A percentile compares a stretch with the other conserved stretches of the same genome.
phyloP scores from a whole-genome alignment of 2,797 vertebrate genomes.

The Sebastes hubbsi region DNA sequence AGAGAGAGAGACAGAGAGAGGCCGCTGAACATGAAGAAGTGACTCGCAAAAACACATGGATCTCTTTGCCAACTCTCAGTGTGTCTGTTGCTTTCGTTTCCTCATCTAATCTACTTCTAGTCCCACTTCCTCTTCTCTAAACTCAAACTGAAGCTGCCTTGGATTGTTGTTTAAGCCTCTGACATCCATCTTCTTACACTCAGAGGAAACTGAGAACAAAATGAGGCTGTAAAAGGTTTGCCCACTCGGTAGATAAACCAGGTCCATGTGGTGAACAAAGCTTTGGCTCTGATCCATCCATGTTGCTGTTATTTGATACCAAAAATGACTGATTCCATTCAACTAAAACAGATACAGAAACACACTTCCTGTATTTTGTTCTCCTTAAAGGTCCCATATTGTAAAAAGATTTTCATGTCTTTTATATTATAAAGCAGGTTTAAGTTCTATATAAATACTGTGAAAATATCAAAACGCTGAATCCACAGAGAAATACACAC shows the following conservation, averaged over 20 bases:
- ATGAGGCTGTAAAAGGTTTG: too few relatives aligned
- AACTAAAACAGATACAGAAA: background rate
- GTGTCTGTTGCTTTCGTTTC: conserved; percentile 54
- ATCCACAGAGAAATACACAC: too few relatives aligned
- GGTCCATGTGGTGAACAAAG: background rate
- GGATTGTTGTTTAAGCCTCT: conserved; percentile 5
- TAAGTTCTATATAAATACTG: too few relatives aligned
- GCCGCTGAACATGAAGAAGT: conserved; percentile 1
- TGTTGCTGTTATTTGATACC: background rate
- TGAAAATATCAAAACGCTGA: too few relatives aligned
- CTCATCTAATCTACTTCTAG: conserved; percentile 15
- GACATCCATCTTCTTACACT: background rate
- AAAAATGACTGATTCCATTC: background rate
- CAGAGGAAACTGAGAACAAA: too few relatives aligned
- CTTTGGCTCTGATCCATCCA: background rate
- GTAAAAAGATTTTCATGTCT: too few relatives aligned
- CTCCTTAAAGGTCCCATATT: too few relatives aligned
- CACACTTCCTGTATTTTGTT: background rate
- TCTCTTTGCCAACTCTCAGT: background rate
- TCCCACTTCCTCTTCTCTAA: conserved; percentile 38
- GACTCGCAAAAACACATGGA: conserved; percentile 3
- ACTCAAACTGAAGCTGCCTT: background rate
- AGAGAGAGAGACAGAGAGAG: conserved; percentile 24
- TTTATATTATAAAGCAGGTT: too few relatives aligned
- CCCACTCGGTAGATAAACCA: background rate